phyloP scores from a whole-genome alignment of 2,888 invertebrate species.

The Eupithecia abbreviata region DNA sequence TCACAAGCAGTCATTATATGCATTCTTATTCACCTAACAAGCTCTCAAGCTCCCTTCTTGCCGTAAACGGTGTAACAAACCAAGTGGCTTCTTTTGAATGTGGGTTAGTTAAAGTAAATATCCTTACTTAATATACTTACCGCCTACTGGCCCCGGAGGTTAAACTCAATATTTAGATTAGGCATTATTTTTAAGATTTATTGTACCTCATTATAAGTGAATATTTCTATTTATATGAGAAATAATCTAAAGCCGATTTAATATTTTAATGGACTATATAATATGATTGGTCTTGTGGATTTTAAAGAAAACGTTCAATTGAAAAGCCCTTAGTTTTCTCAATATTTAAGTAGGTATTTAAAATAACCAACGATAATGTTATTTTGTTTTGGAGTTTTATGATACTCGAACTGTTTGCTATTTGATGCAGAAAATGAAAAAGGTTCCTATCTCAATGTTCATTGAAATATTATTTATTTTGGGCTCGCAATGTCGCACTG shows the following conservation, averaged over 20 bases:
- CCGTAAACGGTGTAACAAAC: background rate
- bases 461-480: no score
- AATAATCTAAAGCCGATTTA: no score
- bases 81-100: background rate
- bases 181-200: no score
- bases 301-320: background rate
- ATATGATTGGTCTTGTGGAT: background rate
- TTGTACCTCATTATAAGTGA: no score
- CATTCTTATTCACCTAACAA: slow-evolving; percentile 59
- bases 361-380: no score
- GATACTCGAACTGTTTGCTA: background rate
- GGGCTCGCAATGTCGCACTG: background rate
- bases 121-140: no score
- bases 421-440: background rate
- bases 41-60: slow-evolving; percentile 25
- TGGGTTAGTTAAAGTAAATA: background rate
- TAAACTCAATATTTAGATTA: no score
- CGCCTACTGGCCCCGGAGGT: no score
- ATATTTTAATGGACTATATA: background rate
- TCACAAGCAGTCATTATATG: slow-evolving; percentile 55
- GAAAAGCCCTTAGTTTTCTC: background rate
- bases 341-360: no score
- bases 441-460: background rate
- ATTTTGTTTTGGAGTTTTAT: no score
- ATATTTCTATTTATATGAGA: no score